Percentiles rank a stretch among this genome's conserved stretches.
Conservation (phyloP, 2,888 invertebrate genomes). For the Lycocerus yunnanus region DNA sequence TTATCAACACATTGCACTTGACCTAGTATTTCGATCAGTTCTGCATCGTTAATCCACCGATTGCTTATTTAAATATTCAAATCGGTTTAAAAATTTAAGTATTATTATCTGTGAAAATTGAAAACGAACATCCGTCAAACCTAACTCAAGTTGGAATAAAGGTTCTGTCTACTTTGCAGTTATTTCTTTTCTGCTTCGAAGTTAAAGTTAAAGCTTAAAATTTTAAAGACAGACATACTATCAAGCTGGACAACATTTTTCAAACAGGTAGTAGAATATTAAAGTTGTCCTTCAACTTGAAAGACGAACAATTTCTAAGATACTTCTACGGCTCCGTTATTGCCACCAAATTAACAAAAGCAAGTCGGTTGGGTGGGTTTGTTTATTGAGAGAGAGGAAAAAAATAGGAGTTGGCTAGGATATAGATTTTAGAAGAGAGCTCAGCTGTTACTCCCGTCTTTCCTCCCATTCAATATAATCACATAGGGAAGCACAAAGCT, state of each 20-base stretch:
- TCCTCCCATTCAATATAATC: conserved; percentile 25
- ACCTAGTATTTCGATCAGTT: neutral
- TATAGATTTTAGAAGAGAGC: conserved; percentile 43
- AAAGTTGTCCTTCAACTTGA: conserved; percentile 43
- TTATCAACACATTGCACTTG: neutral
- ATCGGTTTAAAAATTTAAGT: neutral
- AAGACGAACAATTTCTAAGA: conserved; percentile 33
- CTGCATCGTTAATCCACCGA: neutral
- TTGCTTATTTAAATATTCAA: neutral
- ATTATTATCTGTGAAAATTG: neutral
- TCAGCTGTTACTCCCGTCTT: conserved; percentile 40
- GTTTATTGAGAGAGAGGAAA: conserved; percentile 27
- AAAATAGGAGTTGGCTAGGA: conserved; percentile 29
- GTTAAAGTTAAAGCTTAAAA: neutral
- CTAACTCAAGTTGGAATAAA: neutral
- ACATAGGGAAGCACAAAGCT: conserved; percentile 32
- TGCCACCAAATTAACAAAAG: conserved; percentile 1
- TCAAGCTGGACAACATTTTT: conserved; percentile 16
- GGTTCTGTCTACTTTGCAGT: neutral
- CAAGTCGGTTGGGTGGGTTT: neutral
- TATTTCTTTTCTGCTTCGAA: neutral
- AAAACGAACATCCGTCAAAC: neutral
- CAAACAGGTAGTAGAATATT: conserved; percentile 27
- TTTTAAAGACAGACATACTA: neutral
- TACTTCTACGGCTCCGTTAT: conserved; percentile 18